A percentile compares a stretch with the other conserved stretches of the same genome.
Evolutionary conservation across 2,113 vertebrate species (phyloP).

Genomic region (Empidonax alnorum): DNA sequence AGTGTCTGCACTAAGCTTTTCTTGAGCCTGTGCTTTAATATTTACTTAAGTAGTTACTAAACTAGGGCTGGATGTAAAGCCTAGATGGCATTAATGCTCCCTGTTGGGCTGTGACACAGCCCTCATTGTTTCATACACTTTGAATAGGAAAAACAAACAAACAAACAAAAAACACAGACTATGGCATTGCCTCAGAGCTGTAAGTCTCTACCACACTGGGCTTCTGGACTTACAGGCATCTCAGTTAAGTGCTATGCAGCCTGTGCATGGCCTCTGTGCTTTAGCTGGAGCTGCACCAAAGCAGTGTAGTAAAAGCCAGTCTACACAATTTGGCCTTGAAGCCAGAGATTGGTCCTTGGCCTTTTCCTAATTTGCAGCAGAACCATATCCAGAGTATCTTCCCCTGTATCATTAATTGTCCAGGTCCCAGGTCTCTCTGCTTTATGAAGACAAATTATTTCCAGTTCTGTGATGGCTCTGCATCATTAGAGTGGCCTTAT

Average conservation of each 20-base stretch:
- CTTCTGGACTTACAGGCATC: neutral
- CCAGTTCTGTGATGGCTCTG: neutral
- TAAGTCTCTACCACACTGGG: fast-evolving
- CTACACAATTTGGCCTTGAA: neutral
- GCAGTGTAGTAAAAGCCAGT: neutral
- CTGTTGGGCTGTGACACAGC: neutral
- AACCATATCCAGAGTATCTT: neutral
- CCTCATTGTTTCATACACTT: neutral
- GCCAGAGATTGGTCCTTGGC: neutral
- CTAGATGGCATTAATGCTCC: neutral
- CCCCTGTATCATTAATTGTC: neutral
- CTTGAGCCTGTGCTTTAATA: neutral
- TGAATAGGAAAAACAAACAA: neutral
- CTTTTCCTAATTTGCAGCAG: neutral
- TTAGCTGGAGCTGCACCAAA: neutral
- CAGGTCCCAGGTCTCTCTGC: neutral
- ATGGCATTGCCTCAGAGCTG: neutral
- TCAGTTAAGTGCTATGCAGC: neutral
- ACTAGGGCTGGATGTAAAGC: neutral
- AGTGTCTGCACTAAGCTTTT: neutral
- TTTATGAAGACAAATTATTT: neutral
- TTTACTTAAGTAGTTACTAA: neutral
- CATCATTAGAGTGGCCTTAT: neutral
- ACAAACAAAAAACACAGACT: neutral
- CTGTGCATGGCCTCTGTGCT: neutral